Percentiles rank a stretch among this genome's conserved stretches.
Conservation (phyloP, 2,888 invertebrate genomes). For the Pycnomerus fuliginosus region DNA sequence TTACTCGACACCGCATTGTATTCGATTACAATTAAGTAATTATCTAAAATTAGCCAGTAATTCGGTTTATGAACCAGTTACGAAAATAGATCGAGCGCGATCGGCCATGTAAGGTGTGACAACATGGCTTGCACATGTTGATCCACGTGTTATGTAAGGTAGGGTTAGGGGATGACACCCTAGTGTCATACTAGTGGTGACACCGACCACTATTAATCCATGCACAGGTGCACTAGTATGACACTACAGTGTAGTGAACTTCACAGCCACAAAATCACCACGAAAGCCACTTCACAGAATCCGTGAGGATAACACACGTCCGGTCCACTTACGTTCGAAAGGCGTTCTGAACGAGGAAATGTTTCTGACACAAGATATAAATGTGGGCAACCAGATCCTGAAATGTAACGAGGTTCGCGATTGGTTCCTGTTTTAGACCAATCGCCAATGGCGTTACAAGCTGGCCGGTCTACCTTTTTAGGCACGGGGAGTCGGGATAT, state of each 20-base stretch:
- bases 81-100: conserved; percentile 37
- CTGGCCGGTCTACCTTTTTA: conserved; percentile 64
- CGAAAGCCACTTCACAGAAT: conserved; percentile 26
- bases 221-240: conserved; percentile 37
- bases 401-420: conserved; percentile 52
- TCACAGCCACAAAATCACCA: conserved; percentile 15
- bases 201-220: conserved; percentile 32
- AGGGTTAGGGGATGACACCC: conserved; percentile 17
- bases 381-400: conserved; percentile 78
- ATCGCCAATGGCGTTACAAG: conserved; percentile 54
- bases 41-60: too few relatives aligned
- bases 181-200: conserved; percentile 34
- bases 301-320: conserved; percentile 14
- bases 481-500: conserved; percentile 55
- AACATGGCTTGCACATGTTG: conserved; percentile 34
- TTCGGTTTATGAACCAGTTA: too few relatives aligned
- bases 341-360: conserved; percentile 91
- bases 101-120: conserved; percentile 44
- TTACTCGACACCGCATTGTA: too few relatives aligned
- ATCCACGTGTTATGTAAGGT: conserved; percentile 9
- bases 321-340: conserved; percentile 86
- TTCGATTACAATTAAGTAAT: too few relatives aligned
- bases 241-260: conserved; percentile 27
- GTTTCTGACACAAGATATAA: conserved; percentile 72
- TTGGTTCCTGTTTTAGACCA: conserved; percentile 54